Conservation (phyloP, 2,113 vertebrate species). For the Phycodurus eques region DNA sequence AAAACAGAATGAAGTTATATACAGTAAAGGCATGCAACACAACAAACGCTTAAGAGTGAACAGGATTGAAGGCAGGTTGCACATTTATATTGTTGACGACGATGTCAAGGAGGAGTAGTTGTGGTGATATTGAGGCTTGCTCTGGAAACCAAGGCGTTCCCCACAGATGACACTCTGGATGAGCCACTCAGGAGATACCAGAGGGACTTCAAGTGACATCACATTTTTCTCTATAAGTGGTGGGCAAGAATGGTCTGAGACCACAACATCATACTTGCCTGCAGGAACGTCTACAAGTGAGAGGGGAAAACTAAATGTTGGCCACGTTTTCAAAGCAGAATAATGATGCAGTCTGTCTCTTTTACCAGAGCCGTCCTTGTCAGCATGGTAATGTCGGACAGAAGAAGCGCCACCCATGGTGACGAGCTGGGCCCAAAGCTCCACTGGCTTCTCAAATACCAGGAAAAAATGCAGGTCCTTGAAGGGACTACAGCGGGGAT, state of each 20-base stretch:
- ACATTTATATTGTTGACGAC: constrained; percentile 12
- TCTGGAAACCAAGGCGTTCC: constrained; percentile 78
- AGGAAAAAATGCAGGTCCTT: constrained; percentile 84
- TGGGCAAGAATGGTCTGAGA: constrained; percentile 83
- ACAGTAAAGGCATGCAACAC: constrained; percentile 86
- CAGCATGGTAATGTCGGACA: constrained; percentile 79
- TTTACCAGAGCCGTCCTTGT: constrained; percentile 78
- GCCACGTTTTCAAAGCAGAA: rapidly evolving
- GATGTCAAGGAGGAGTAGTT: constrained; percentile 59
- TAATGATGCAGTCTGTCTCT: constrained; percentile 8
- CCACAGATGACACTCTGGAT: constrained; percentile 92
- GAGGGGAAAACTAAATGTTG: neutral
- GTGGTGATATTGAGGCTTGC: constrained; percentile 83
- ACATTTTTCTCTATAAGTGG: constrained; percentile 77
- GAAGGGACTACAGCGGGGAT: constrained; percentile 85
- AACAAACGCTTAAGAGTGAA: constrained; percentile 13
- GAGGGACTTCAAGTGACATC: constrained; percentile 78
- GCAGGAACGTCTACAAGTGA: constrained; percentile 77
- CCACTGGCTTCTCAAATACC: constrained; percentile 82
- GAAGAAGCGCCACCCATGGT: constrained; percentile 84
- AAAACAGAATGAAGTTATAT: constrained; percentile 90
- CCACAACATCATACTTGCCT: constrained; percentile 85
- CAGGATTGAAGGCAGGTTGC: constrained; percentile 26
- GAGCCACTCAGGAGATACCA: constrained; percentile 92
- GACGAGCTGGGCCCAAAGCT: constrained; percentile 92